Conservation (phyloP, 1,140 invertebrate species). For the Solenopsis fugax region DNA sequence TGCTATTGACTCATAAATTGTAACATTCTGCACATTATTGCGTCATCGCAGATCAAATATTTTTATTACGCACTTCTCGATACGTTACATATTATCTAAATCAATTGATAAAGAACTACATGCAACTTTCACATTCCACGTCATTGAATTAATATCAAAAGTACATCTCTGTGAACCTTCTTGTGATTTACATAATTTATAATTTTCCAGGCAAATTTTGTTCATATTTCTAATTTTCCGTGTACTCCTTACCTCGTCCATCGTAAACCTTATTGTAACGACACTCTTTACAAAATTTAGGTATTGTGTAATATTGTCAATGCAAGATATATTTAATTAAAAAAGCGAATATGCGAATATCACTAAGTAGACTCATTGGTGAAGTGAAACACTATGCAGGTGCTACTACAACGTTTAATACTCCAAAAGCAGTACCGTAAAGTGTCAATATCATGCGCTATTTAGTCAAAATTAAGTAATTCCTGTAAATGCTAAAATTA, state of each 20-base stretch:
- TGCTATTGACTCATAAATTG: slow-evolving; percentile 47
- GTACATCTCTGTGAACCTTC: not conserved
- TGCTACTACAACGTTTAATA: slow-evolving; percentile 70
- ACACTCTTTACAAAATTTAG: slow-evolving; percentile 56
- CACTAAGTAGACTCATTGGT: slow-evolving; percentile 67
- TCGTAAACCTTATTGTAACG: slow-evolving; percentile 40
- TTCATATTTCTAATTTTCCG: slow-evolving; percentile 20
- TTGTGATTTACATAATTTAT: slow-evolving; percentile 6
- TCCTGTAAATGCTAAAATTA: slow-evolving; percentile 69
- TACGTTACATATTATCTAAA: slow-evolving; percentile 23
- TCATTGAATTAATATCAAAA: slow-evolving; percentile 30
- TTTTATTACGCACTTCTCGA: not conserved
- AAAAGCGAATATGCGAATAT: slow-evolving; percentile 52
- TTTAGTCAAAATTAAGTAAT: slow-evolving; percentile 69
- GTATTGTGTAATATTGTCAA: slow-evolving; percentile 64
- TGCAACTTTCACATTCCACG: slow-evolving; percentile 49
- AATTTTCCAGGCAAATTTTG: slow-evolving; percentile 19
- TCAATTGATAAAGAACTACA: slow-evolving; percentile 33
- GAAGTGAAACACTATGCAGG: slow-evolving; percentile 63
- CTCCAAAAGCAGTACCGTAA: slow-evolving; percentile 62
- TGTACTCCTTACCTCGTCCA: not conserved
- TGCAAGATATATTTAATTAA: slow-evolving; percentile 67
- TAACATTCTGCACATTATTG: slow-evolving; percentile 22
- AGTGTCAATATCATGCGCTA: slow-evolving; percentile 64
- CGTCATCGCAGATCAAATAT: not conserved